These are phyloP conservation scores for Hypotaenidia philippensis DNA, from an alignment of 2,797 vertebrate species.

Conservation along the genomic window DNA sequence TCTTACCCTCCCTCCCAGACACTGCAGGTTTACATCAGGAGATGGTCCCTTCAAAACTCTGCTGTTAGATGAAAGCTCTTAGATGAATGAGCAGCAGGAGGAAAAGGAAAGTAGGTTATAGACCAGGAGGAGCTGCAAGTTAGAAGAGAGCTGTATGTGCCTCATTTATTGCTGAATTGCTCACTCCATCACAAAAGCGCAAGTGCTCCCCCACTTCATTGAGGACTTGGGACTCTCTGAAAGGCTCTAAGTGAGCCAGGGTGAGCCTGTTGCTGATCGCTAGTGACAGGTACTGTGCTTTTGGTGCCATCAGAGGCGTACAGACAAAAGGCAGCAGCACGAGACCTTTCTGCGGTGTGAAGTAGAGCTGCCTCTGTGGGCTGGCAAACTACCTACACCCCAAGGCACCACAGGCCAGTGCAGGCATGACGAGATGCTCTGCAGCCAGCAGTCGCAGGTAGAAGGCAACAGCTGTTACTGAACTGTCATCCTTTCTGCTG, in stretches of 20 bases:
- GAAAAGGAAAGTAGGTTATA: constrained; percentile 65
- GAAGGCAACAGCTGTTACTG: background rate
- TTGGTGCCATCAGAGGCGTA: background rate
- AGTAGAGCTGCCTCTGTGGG: background rate
- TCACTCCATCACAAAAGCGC: constrained; percentile 42
- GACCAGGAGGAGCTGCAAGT: constrained; percentile 46
- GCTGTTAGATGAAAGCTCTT: constrained; percentile 42
- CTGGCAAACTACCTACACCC: background rate
- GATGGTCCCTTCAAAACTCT: constrained; percentile 38
- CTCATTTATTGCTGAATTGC: constrained; percentile 43
- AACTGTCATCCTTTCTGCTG: background rate
- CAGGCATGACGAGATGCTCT: background rate
- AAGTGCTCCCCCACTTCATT: background rate
- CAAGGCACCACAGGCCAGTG: background rate
- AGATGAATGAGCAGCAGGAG: constrained; percentile 45
- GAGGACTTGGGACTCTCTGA: constrained; percentile 29
- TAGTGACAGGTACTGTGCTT: constrained; percentile 1
- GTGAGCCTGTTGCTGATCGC: background rate
- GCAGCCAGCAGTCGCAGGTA: background rate
- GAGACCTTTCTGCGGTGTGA: background rate
- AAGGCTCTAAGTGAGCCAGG: background rate
- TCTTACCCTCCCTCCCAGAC: background rate
- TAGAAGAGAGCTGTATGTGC: constrained; percentile 17
- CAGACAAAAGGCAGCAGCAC: constrained; percentile 38
- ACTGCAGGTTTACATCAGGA: constrained; percentile 7